phyloP scores from a whole-genome alignment of 2,888 invertebrate genomes.

The Pammene aurita region DNA sequence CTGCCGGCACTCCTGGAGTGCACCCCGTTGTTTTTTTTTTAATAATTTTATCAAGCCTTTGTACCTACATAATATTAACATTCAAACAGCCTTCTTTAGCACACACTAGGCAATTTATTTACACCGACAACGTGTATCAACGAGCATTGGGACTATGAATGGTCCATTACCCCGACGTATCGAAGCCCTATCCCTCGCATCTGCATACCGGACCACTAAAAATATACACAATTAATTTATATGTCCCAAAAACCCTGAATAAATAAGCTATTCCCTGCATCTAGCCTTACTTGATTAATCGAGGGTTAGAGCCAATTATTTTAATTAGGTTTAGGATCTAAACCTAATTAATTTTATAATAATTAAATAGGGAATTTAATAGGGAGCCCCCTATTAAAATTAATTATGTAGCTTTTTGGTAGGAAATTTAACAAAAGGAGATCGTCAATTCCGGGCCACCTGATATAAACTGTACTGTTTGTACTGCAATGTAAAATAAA shows the following conservation, averaged over 20 bases:
- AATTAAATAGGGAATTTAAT: no score
- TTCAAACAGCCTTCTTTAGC: background rate
- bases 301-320: slow-evolving; percentile 8
- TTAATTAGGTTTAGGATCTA: slow-evolving; percentile 10
- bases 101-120: slow-evolving; percentile 19
- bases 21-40: no score
- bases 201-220: slow-evolving; percentile 25
- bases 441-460: no score
- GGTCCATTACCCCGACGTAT: slow-evolving; percentile 27
- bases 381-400: slow-evolving; percentile 3
- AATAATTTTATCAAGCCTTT: no score
- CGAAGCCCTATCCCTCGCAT: slow-evolving; percentile 32
- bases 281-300: slow-evolving; percentile 22
- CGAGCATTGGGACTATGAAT: slow-evolving; percentile 26
- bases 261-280: slow-evolving; percentile 31
- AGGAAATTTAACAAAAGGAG: no score
- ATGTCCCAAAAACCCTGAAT: slow-evolving; percentile 33
- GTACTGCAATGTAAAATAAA: no score
- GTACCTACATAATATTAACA: background rate
- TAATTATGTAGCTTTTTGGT: slow-evolving; percentile 1
- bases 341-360: no score
- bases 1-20: no score
- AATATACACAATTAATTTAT: slow-evolving; percentile 37
- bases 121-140: slow-evolving; percentile 16
- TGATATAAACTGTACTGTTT: no score